phyloP scores from a whole-genome alignment of 1,140 invertebrate species.

The Stegodyphus dumicola region DNA sequence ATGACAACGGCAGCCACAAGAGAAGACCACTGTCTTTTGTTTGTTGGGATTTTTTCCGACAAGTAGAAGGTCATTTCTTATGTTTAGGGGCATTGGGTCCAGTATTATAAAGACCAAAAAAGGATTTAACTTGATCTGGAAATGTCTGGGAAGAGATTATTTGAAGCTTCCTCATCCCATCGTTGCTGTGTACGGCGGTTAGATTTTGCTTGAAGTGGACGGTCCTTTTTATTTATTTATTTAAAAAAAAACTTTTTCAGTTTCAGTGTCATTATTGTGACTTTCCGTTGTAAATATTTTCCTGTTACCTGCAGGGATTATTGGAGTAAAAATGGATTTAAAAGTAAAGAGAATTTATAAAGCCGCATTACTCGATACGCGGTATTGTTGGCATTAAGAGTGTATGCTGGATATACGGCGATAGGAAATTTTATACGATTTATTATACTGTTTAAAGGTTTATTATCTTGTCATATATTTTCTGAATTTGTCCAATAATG shows the following conservation, averaged over 20 bases:
- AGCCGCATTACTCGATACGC: too few relatives aligned
- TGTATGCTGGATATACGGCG: too few relatives aligned
- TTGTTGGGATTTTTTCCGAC: slow-evolving; percentile 1
- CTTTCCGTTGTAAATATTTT: background rate
- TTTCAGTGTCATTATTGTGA: slow-evolving; percentile 20
- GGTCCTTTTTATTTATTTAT: background rate
- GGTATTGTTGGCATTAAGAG: too few relatives aligned
- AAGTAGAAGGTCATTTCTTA: slow-evolving; percentile 38
- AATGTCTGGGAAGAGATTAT: slow-evolving; percentile 44
- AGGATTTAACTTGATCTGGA: slow-evolving; percentile 42
- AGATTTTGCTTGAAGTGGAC: background rate
- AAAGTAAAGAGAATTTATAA: too few relatives aligned
- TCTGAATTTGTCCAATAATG: too few relatives aligned
- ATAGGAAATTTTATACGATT: too few relatives aligned
- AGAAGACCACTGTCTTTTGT: background rate
- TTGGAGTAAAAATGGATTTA: background rate
- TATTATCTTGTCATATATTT: too few relatives aligned
- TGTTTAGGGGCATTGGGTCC: background rate
- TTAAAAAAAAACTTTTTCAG: background rate
- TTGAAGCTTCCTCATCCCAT: background rate
- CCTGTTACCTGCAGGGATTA: background rate
- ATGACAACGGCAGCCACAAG: slow-evolving; percentile 17
- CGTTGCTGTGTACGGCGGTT: background rate
- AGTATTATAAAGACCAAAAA: background rate
- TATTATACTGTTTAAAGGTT: too few relatives aligned